These are phyloP conservation scores for Synchiropus splendidus DNA, from an alignment of 2,113 vertebrate species.

Conservation along the genomic window DNA sequence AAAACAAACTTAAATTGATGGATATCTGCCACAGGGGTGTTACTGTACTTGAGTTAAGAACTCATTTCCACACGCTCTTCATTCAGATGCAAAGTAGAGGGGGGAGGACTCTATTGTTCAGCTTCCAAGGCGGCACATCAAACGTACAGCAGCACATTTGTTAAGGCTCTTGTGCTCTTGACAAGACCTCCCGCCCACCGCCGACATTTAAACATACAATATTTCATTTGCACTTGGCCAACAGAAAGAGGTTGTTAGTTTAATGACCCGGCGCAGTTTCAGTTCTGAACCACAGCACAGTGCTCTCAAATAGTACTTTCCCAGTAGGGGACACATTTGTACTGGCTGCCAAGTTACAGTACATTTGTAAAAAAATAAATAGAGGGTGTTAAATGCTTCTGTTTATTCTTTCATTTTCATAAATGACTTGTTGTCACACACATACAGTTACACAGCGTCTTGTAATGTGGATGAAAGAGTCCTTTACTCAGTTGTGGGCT, in stretches of 20 bases:
- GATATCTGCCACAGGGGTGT: constrained; percentile 16
- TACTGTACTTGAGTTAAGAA: constrained; percentile 18
- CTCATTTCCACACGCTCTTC: constrained; percentile 28
- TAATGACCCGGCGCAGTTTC: constrained; percentile 4
- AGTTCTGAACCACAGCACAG: constrained; percentile 24
- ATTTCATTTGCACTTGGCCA: constrained; percentile 30
- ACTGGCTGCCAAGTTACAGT: constrained; percentile 40
- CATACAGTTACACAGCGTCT: constrained; percentile 34
- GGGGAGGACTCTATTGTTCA: constrained; percentile 3
- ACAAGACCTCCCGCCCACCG: neutral
- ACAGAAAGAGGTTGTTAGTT: constrained; percentile 21
- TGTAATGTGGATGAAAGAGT: too few relatives aligned
- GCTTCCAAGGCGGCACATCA: constrained; percentile 16
- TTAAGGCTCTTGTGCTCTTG: too few relatives aligned
- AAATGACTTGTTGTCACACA: constrained; percentile 24
- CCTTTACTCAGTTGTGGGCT: too few relatives aligned
- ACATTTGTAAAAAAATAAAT: constrained; percentile 15
- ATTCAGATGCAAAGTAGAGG: constrained; percentile 3
- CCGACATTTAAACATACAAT: constrained; percentile 35
- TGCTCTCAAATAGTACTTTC: constrained; percentile 33
- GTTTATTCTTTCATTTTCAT: too few relatives aligned
- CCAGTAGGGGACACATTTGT: constrained; percentile 44
- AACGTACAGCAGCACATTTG: constrained; percentile 10
- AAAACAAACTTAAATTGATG: too few relatives aligned
- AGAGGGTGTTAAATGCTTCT: too few relatives aligned